phyloP scores from a whole-genome alignment of 2,797 vertebrate species.

The Urocyon cinereoargenteus region DNA sequence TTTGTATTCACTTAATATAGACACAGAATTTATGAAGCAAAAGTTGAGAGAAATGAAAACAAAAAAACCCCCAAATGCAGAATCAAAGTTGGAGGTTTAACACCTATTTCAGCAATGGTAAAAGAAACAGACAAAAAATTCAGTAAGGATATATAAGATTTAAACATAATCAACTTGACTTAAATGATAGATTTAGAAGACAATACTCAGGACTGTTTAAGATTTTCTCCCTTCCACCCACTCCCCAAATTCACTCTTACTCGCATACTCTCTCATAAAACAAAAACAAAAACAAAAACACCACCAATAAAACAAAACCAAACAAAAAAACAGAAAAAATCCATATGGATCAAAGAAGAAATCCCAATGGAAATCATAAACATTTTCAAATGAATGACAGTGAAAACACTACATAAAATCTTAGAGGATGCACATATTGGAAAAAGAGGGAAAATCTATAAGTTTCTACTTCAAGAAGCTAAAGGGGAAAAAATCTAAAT shows the following conservation, averaged over 20 bases:
- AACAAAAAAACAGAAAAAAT: background rate
- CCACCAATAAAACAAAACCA: background rate
- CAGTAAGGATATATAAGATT: background rate
- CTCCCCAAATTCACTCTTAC: background rate
- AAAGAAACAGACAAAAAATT: background rate
- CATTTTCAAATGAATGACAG: background rate
- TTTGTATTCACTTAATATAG: background rate
- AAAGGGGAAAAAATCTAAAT: background rate
- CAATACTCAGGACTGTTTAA: background rate
- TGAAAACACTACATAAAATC: background rate
- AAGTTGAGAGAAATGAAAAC: background rate
- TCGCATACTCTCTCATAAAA: background rate
- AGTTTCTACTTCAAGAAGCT: background rate
- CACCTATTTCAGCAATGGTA: background rate
- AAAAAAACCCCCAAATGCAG: background rate
- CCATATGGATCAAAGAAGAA: background rate
- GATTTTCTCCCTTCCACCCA: background rate
- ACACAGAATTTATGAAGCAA: slow-evolving; percentile 18
- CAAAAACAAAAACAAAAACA: background rate
- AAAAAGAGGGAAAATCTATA: background rate
- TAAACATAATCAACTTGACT: background rate
- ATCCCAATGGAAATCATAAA: background rate
- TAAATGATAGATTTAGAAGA: background rate
- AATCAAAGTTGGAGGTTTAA: background rate
- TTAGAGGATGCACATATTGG: background rate